Base-by-base conservation (phyloP, 1,140 invertebrate genomes). In the Drosophila ogumai region DNA sequence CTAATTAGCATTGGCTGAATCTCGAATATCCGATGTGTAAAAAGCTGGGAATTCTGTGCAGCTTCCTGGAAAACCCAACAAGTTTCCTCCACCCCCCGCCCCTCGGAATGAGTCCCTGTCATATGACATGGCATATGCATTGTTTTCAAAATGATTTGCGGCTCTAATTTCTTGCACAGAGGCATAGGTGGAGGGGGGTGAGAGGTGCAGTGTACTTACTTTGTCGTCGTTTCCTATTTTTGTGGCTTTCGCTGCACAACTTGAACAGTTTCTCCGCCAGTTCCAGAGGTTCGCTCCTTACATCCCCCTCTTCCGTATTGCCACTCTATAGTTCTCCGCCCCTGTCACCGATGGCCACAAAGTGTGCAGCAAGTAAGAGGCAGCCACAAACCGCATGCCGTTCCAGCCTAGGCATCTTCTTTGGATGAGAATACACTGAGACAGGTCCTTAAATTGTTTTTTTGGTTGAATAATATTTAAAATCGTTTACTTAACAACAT, bases 101-200 rank as follows among this genome's bases (percentile, higher is more conserved):
- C 0, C 38, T 6, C 31, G 6, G 52, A 13, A 15, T 15, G 52
- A 9, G 9, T 55, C 34, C 34, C 36, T 55, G 52, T 69, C 79
- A 69, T 82, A 77, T 88, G 84, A 88, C 84, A 87, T 84, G 84
- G 84, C 84, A 88, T 88, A 87, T 87, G 84, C 84, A 87, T 87
- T 87, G 84, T 87, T 88, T 84, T 84, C 72, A 78, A 80, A 87
- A 87, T 87, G 84, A 87, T 87, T 87, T 87, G 84, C 84, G 84
- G 84, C 64, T 87, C 80, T 77, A 88, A 87, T 87, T 87, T 82
- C 82, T 88, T 64, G 66, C 76, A 75, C 64, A 69, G 44, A 72
- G 52, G 32, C 34, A 22, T 32, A 72, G 52, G 32, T 6, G 25
- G 25, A 22, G 9, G 8, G 36, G 60, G 28, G 28, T 2, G 22